Base-by-base conservation (phyloP, 2,113 vertebrate genomes). In the Puffinus mauretanicus region DNA sequence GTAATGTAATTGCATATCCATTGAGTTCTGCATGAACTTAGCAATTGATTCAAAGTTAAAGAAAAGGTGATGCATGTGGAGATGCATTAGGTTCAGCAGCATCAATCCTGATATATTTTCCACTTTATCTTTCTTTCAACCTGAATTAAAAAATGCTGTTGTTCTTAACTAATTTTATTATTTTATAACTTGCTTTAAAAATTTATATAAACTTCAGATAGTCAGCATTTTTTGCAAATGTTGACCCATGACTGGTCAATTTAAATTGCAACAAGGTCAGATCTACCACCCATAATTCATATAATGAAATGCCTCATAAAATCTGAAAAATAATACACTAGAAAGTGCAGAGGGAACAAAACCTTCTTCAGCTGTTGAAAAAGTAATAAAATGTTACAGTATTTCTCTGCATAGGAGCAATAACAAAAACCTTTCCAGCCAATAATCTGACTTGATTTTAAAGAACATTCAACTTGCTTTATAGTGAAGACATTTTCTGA, bases 181-280 rank as follows among this genome's bases (percentile, higher is more conserved):
- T 96, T 96, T 97, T 94, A 93, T 95, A 94, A 95, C 86, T 94
- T 1, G 0, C 70, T 93, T 96, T 82, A 93, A 95, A 95, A 93
- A 95, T 89, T 88, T 61, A 91, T 89, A 75, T 61, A 55, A 93
- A 78, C 65, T 88, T 64, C 40, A 92, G 40, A 40, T 60, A 30
- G 70, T 90, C 72, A 71, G 92, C 72, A 5, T 38, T 81, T 93
- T 86, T 94, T 92, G 88, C 65, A 75, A 51, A 94, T 75, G 75
- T 87, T 96, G 92, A 94, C 82, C 94, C 44, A 9, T 30, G 51
- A 71, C 65, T 60, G 81, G 92, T 66, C 72, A 72, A 84, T 75
- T 80, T 89, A 88, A 95, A 95, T 80, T 91, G 73, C 79, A 82
- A 4, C 69, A 86, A 95, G 78, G 88, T 96, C 82, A 93, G 40